Evolutionary conservation across 2,113 vertebrate genomes (phyloP).

Genomic region (Thunnus thynnus): DNA sequence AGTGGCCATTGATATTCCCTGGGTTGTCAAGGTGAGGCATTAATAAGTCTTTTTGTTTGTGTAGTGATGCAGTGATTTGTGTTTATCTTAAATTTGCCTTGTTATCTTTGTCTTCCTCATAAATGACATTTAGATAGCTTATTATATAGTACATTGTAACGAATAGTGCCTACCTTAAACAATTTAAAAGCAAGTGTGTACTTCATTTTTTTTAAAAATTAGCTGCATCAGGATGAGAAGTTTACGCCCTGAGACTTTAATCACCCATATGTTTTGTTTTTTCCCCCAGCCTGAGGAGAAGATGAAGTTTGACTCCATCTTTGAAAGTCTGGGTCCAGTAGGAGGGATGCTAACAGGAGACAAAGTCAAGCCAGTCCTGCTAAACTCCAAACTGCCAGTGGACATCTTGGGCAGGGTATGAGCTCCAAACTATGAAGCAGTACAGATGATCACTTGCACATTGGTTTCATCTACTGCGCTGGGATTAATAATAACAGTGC

Average conservation of each 20-base stretch:
- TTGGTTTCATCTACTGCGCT: background rate
- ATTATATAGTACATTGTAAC: too few relatives aligned
- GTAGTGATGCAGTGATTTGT: background rate
- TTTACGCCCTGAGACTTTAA: background rate
- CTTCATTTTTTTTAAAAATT: background rate
- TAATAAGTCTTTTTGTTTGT: background rate
- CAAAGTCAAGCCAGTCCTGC: conserved; percentile 98
- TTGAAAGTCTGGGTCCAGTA: conserved; percentile 93
- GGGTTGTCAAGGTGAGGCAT: conserved; percentile 93
- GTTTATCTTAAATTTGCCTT: background rate
- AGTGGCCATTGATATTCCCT: conserved; percentile 86
- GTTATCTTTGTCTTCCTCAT: background rate
- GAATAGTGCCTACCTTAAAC: too few relatives aligned
- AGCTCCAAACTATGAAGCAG: background rate
- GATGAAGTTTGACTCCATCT: conserved; percentile 95
- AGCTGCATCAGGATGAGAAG: background rate
- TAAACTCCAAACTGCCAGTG: conserved; percentile 98
- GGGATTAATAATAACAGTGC: too few relatives aligned
- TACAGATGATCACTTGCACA: background rate
- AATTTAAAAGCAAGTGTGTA: too few relatives aligned
- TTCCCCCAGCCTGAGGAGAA: conserved; percentile 92
- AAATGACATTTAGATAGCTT: too few relatives aligned
- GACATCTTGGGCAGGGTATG: conserved; percentile 96
- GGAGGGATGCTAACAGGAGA: conserved; percentile 95
- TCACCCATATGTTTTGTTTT: conserved; percentile 29